phyloP scores from a whole-genome alignment of 2,113 vertebrate species.

The Pungitius pungitius region DNA sequence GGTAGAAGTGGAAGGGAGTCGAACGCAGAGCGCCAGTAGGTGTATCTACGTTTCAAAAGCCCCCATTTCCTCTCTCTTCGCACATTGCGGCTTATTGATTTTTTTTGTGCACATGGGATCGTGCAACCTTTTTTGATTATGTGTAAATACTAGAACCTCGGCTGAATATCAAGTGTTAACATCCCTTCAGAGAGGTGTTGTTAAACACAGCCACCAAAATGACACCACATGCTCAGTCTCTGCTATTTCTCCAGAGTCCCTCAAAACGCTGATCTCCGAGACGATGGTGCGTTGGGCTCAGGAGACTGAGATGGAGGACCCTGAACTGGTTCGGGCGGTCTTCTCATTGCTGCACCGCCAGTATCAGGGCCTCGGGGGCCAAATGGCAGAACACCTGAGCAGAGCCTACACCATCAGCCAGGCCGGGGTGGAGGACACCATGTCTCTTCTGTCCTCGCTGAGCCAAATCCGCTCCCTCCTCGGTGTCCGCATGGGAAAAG shows the following conservation, averaged over 20 bases:
- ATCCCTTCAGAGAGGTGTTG: not conserved
- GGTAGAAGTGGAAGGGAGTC: constrained; percentile 75
- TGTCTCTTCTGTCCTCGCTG: constrained; percentile 88
- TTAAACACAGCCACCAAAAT: not conserved
- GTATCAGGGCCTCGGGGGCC: constrained; percentile 89
- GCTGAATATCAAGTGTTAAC: not conserved
- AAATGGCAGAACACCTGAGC: constrained; percentile 84
- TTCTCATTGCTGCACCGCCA: constrained; percentile 90
- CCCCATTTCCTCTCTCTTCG: not conserved
- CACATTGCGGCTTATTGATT: constrained; percentile 1
- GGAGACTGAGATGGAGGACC: constrained; percentile 89
- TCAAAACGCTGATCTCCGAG: constrained; percentile 90
- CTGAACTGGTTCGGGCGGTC: constrained; percentile 87
- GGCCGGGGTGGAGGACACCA: constrained; percentile 90
- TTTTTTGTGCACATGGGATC: not conserved
- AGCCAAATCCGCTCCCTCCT: constrained; percentile 93
- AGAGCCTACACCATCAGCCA: constrained; percentile 93
- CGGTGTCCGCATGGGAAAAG: constrained; percentile 91
- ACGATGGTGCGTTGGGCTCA: constrained; percentile 93
- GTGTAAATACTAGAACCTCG: not conserved
- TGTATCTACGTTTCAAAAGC: not conserved
- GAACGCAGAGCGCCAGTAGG: constrained; percentile 84
- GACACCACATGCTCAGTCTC: too few species aligned
- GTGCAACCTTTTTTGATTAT: not conserved
- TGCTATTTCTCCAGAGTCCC: constrained; percentile 78